Base-by-base conservation (phyloP, 2,113 vertebrate genomes). In the Apistogramma diplotaenia region DNA sequence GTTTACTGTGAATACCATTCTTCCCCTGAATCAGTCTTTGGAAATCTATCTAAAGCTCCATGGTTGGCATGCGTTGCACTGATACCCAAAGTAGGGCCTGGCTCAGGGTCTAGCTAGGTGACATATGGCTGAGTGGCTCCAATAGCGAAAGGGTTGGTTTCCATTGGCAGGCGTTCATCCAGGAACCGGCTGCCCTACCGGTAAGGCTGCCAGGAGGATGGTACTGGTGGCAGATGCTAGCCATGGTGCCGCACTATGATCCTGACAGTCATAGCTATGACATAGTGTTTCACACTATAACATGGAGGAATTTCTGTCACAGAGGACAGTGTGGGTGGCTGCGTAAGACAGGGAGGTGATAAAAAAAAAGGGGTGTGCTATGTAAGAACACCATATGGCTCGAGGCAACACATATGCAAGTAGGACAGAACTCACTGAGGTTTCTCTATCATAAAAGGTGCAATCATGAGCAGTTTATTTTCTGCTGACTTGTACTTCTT, bases 221-320 rank as follows among this genome's bases (percentile, higher is more conserved):
- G 78, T 56, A 29, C 73, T 79, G 85, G 83, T 87, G 87, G 82
- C 94, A 94, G 94, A 91, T 94, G 93, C 90, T 86, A 81, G 82
- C 62, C 71, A 5, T 37, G 74, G 85, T 81, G 75, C 67, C 78
- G 77, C 74, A 74, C 83, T 60, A 71, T 60, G 83, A 51, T 87
- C 53, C 75, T 58, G 82, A 89, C 84, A 78, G 86, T 81, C 84
- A 84, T 85, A 83, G 92, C 85, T 85, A 78, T 89, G 87, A 81
- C 75, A 56, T 65, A 70, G 62, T 78, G 87, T 84, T 65, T 87
- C 88, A 84, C 79, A 72, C 76, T 10, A 80, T 75, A 84, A 87
- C 84, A 86, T 78, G 85, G 78, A 91, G 86, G 89, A 93, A 89
- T 93, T 82, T 93, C 87, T 87, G 89, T 29, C 53, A n/a, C 61